Evolutionary conservation across 1,140 invertebrate species (phyloP).

Genomic region (Nylanderia fulva): DNA sequence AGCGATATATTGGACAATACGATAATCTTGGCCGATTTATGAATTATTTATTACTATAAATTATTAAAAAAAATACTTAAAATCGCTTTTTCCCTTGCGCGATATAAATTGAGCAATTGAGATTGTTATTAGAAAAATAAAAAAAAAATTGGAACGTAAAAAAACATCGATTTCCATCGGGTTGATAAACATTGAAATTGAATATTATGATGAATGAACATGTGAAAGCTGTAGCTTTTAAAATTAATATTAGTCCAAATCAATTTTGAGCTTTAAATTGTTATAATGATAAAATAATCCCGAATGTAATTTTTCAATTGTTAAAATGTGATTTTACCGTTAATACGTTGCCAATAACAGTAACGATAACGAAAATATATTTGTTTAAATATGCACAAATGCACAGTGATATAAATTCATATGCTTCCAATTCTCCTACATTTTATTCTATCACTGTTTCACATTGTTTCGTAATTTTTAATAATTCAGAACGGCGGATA

Average conservation of each 20-base stretch:
- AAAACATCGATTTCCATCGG: background rate
- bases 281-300: background rate
- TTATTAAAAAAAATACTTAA: too few relatives aligned
- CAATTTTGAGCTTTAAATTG: background rate
- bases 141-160: background rate
- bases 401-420: background rate
- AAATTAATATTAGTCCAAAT: background rate
- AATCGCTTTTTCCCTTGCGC: too few relatives aligned
- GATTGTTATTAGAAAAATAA: constrained; percentile 12
- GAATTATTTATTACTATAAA: too few relatives aligned
- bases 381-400: background rate
- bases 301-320: background rate
- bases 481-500: background rate
- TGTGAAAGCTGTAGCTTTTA: background rate
- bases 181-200: background rate
- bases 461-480: background rate
- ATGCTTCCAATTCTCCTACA: background rate
- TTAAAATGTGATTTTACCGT: background rate
- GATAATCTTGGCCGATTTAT: background rate
- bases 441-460: background rate
- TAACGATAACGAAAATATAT: too few relatives aligned
- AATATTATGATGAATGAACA: background rate
- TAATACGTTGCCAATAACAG: background rate
- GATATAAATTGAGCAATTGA: constrained; percentile 18
- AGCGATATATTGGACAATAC: constrained; percentile 12